Evolutionary conservation across 2,113 vertebrate species (phyloP).

Genomic region (Leucopternis melanops): DNA sequence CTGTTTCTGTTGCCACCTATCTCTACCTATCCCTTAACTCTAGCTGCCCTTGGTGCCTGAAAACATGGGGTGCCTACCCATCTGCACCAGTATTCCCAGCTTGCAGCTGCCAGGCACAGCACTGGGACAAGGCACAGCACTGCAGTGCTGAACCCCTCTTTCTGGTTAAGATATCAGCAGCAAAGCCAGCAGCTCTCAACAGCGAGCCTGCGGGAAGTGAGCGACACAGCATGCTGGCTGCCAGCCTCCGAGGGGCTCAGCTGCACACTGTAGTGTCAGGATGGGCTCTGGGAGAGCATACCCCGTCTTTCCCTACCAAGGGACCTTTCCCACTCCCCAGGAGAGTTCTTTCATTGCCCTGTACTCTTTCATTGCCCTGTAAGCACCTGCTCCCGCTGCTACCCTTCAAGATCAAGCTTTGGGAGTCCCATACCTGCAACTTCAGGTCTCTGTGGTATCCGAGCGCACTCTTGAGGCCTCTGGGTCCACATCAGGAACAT

Average conservation of each 20-base stretch:
- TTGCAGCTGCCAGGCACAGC: too few species aligned
- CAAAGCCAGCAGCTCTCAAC: neutral
- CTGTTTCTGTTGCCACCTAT: neutral
- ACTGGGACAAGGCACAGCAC: neutral
- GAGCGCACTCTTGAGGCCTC: accelerated
- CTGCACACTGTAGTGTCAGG: neutral
- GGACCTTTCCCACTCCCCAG: neutral
- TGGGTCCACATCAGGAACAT: neutral
- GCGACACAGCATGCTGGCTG: accelerated
- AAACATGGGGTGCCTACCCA: too few species aligned
- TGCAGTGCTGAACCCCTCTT: too few species aligned
- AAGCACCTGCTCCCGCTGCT: neutral
- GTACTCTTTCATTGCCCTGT: neutral
- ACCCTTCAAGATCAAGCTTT: neutral
- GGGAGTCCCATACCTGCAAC: too few species aligned
- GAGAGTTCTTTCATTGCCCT: neutral
- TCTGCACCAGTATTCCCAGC: accelerated
- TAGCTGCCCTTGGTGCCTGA: neutral
- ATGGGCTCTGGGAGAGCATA: neutral
- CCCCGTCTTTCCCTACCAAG: accelerated
- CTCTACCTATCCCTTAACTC: neutral
- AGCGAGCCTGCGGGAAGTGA: neutral
- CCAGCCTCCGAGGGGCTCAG: neutral
- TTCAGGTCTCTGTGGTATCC: neutral
- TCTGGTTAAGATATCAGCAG: too few species aligned